Evolutionary conservation across 1,140 invertebrate genomes (phyloP), one percentile per base, ranked within the genome.

Genomic region (Habropoda laboriosa): DNA sequence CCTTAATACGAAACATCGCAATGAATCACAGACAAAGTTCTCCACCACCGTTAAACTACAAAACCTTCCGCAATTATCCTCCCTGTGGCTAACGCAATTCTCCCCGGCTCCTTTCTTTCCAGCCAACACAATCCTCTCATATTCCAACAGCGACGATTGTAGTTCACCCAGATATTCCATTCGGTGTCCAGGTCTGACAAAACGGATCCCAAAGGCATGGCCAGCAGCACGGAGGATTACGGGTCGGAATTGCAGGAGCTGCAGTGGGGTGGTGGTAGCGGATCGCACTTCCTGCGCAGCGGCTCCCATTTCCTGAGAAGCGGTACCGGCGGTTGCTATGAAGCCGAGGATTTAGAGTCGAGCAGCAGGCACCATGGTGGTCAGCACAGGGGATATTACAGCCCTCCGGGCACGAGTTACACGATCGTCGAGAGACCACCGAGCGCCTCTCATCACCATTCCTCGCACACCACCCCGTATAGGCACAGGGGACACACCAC

Each of bases 371-470:
- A 88, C 64, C 83, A 87, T 81, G 80, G 82, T 27, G 80, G 85
- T 13, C 87, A 90, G 38, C 90, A 92, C 27, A 88, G 91, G 58
- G 92, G 92, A 40, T 94, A 94, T 85, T 94, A 94, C 88, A 94
- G 94, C 55, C 94, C 94, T n/a, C 94, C 94, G 30, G 94, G 96
- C 60, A 97, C 96, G 75, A 97, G 96, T 57, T 97, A 97, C 92
- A 97, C 96, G 84, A 97, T 97, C 90, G 95, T 97, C 85, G 96
- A 97, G 92, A 94, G 96, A 64, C 96, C 96, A 45, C 95, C 96
- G 78, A 96, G 96, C 82, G 96, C 96, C 42, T 95, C 96, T 81
- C 94, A 95, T 83, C 95, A 95, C 91, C 95, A 95, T 84, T 92
- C 93, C 47, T 93, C 94, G 30, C 93, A 94, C 47, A 94, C 94